Conservation (phyloP, 64 coral and sea anemone species). For the Montipora cactus region DNA sequence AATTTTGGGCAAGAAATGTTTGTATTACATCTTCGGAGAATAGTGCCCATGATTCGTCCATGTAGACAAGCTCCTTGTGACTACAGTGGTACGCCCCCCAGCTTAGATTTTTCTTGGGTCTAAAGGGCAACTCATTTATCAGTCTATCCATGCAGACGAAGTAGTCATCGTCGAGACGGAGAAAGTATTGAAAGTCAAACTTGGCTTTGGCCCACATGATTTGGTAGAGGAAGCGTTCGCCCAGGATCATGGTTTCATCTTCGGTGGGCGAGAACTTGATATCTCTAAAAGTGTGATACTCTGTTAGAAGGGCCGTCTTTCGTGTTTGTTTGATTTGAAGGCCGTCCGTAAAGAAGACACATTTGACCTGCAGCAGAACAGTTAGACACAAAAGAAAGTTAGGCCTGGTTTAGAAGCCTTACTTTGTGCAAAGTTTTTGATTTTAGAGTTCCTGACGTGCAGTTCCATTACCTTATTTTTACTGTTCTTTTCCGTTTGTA, state of each 20-base stretch:
- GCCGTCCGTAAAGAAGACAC: background rate
- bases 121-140: constrained; percentile 3
- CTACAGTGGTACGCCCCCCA: constrained; percentile 62
- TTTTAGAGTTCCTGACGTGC: too few relatives aligned
- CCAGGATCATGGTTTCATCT: background rate
- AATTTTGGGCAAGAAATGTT: constrained; percentile 48
- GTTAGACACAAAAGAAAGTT: too few relatives aligned
- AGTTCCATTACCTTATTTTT: too few relatives aligned
- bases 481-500: too few relatives aligned
- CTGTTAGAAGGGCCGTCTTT: background rate
- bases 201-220: constrained; percentile 58
- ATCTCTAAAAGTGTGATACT: background rate
- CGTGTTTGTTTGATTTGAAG: background rate
- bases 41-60: constrained; percentile 56
- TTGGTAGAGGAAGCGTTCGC: constrained; percentile 47
- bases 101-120: constrained; percentile 51
- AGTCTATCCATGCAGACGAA: constrained; percentile 61
- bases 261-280: background rate
- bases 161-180: constrained; percentile 64
- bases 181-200: constrained; percentile 62
- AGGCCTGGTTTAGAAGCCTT: too few relatives aligned
- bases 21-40: constrained; percentile 53
- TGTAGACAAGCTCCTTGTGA: background rate
- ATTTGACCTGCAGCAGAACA: background rate
- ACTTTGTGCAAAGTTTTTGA: too few relatives aligned